phyloP scores from a whole-genome alignment of 1,140 invertebrate species.

The Aphaenogaster floridana region DNA sequence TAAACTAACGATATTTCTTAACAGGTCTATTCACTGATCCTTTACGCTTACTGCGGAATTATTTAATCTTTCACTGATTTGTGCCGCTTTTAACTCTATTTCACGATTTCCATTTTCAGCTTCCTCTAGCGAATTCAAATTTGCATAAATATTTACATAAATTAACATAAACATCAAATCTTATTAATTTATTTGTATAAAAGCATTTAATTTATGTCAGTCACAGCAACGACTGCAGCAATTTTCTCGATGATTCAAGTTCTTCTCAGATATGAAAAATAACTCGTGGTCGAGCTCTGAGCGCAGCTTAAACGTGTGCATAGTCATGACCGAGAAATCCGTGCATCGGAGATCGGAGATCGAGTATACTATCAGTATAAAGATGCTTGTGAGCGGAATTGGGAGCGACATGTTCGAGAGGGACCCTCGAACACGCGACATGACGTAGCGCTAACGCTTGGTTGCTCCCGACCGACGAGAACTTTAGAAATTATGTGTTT shows the following conservation, averaged over 20 bases:
- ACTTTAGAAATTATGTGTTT: conserved; percentile 44
- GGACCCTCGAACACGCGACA: conserved; percentile 77
- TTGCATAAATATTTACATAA: neutral
- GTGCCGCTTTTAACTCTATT: neutral
- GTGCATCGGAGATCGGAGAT: conserved; percentile 69
- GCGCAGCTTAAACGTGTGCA: neutral
- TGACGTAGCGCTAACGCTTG: conserved; percentile 64
- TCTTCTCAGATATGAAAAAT: conserved; percentile 1
- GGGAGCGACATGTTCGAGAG: conserved; percentile 72
- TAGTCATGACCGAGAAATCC: conserved; percentile 45
- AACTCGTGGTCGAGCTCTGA: conserved; percentile 28
- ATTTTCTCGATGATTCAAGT: neutral
- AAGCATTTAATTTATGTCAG: neutral
- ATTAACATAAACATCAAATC: neutral
- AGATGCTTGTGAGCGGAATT: conserved; percentile 62
- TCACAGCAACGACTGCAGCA: neutral
- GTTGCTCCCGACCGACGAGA: conserved; percentile 24
- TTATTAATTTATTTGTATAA: neutral
- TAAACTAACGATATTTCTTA: neutral
- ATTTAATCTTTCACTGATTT: neutral
- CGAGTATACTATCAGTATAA: conserved; percentile 46
- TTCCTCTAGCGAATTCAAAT: neutral
- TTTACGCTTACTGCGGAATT: no score
- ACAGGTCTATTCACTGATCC: neutral
- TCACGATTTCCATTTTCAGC: neutral